Conservation (phyloP, 2,888 invertebrate genomes). For the Ctena decussata region DNA sequence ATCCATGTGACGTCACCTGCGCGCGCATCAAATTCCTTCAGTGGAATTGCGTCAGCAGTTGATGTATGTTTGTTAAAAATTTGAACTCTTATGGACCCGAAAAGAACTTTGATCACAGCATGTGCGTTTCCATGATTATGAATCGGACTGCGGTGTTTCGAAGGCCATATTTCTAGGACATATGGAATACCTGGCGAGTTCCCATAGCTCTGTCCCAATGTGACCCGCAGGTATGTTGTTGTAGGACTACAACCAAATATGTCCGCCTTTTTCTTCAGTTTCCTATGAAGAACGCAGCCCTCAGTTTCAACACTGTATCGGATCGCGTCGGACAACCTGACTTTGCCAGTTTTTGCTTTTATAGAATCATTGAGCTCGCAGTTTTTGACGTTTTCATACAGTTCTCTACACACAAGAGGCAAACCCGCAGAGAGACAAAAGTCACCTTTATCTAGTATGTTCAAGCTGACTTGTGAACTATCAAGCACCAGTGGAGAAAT, state of each 20-base stretch:
- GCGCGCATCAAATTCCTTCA: constrained; percentile 18
- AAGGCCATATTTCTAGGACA: constrained; percentile 26
- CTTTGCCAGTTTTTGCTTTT: background rate
- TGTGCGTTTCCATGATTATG: constrained; percentile 32
- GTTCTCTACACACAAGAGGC: constrained; percentile 14
- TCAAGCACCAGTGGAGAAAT: constrained; percentile 25
- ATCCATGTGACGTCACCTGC: constrained; percentile 28
- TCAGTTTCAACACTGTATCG: constrained; percentile 22
- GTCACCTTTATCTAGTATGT: background rate
- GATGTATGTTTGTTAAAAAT: constrained; percentile 21
- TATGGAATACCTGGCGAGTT: constrained; percentile 12
- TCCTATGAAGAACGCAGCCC: constrained; percentile 1
- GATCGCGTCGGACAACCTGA: constrained; percentile 21
- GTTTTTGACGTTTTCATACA: constrained; percentile 15
- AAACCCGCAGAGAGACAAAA: constrained; percentile 21
- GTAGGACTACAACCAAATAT: background rate
- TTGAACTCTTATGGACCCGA: background rate
- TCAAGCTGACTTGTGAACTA: constrained; percentile 14
- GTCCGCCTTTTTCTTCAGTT: background rate
- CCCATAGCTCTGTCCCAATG: constrained; percentile 13
- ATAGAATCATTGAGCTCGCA: constrained; percentile 18
- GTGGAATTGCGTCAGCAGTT: background rate
- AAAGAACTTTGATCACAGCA: constrained; percentile 20
- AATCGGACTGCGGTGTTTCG: constrained; percentile 12
- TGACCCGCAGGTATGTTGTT: constrained; percentile 21